A percentile compares a stretch with the other conserved stretches of the same genome.
Conservation (phyloP, 2,888 invertebrate genomes). For the Xestia c-nigrum region DNA sequence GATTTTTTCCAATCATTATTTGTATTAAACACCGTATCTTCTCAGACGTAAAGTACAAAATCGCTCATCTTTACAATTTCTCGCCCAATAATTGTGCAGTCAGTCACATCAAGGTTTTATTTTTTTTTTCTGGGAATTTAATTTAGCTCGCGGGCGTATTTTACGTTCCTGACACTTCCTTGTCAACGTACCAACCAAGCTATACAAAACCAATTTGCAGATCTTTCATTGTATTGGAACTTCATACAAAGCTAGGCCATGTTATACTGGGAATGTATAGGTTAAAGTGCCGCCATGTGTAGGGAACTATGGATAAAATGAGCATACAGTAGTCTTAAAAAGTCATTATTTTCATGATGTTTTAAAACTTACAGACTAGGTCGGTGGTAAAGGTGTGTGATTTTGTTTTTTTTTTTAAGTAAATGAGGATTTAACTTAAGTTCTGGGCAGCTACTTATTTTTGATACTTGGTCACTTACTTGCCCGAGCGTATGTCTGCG, state of each 20-base stretch:
- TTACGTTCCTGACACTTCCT: constrained; percentile 54
- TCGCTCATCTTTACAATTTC: not conserved
- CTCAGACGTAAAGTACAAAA: not conserved
- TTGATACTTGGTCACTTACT: not conserved
- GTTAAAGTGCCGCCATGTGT: too few species aligned
- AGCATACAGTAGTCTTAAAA: constrained; percentile 34
- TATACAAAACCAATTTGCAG: too few species aligned
- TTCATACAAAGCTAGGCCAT: too few species aligned
- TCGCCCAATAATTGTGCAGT: constrained; percentile 51
- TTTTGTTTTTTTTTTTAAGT: not conserved
- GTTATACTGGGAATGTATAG: too few species aligned
- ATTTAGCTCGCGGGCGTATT: constrained; percentile 60
- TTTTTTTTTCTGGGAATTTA: constrained; percentile 35
- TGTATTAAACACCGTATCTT: not conserved
- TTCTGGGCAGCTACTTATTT: not conserved
- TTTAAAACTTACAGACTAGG: constrained; percentile 25
- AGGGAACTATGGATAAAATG: constrained; percentile 3
- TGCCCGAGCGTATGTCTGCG: not conserved
- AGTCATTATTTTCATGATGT: constrained; percentile 18
- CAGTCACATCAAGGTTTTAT: constrained; percentile 16
- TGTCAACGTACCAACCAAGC: constrained; percentile 7
- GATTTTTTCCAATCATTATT: not conserved
- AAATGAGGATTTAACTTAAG: not conserved
- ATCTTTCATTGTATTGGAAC: too few species aligned
- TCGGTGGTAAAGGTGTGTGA: not conserved